These are phyloP conservation scores for Tetranychus truncatus DNA, from an alignment of 2,888 invertebrate species.

Conservation along the genomic window DNA sequence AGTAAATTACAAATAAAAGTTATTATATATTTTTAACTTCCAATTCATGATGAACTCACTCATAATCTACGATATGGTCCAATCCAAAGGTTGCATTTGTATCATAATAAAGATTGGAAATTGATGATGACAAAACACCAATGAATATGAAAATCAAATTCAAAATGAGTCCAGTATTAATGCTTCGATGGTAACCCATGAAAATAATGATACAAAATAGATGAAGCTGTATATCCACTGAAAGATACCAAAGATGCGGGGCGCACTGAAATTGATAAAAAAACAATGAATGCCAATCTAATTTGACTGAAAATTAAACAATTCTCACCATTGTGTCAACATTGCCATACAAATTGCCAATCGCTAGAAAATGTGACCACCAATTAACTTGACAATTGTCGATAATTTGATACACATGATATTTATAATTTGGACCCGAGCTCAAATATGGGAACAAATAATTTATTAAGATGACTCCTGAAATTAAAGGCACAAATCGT, in stretches of 20 bases:
- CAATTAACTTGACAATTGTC: conserved; percentile 46
- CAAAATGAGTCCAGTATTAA: background rate
- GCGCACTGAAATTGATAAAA: background rate
- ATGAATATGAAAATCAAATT: background rate
- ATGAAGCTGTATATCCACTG: conserved; percentile 8
- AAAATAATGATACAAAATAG: background rate
- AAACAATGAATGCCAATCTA: background rate
- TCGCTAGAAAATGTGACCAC: conserved; percentile 41
- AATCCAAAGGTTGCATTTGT: background rate
- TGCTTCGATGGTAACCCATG: conserved; percentile 3
- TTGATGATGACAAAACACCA: background rate
- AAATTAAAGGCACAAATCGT: conserved; percentile 10
- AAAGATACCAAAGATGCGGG: background rate
- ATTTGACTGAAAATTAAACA: background rate
- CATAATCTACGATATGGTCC: conserved; percentile 5
- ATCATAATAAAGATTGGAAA: background rate
- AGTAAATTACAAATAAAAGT: background rate
- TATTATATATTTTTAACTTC: background rate
- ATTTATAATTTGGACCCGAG: conserved; percentile 18
- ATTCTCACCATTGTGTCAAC: conserved; percentile 5
- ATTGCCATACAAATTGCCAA: conserved; percentile 11
- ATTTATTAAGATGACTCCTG: conserved; percentile 17
- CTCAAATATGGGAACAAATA: conserved; percentile 17
- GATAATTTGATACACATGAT: conserved; percentile 43
- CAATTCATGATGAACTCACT: conserved; percentile 3